Base-by-base conservation (phyloP, 2,888 invertebrate genomes). In the Cheilosia vernalis region DNA sequence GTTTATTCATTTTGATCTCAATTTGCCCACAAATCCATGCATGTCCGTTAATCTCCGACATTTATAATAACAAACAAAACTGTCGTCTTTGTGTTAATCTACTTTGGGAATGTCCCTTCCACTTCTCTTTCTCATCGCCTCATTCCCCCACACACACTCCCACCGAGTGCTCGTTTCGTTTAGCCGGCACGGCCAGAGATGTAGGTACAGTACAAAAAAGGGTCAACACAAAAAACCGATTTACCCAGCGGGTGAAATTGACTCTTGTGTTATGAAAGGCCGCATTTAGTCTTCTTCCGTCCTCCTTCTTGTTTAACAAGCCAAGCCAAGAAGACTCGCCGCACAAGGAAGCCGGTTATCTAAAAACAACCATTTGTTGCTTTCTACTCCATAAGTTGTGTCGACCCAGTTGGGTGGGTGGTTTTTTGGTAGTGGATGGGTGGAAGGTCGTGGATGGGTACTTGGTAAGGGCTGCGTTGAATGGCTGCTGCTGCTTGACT, bases 301-400 rank as follows among this genome's bases (percentile, higher is more conserved):
- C 81, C 81, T 81, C 76, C 67, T 84, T 85, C 85, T 77, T 81
- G 81, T 76, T 85, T 63, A 72, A 77, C 76, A 77, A 77, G 72
- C 72, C 81, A 85, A 85, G 72, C 76, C 81, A 85, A 85, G 81
- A 85, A 85, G 81, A 77, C 81, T 85, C 51, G 76, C 49, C 85
- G 66, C 76, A 81, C 64, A 85, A 81, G 85, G 85, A 85, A 81
- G 85, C 85, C 76, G 81, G 76, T 67, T 81, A 73, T 85, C 81
- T 85, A 77, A 81, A 84, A 85, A 81, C 85, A 85, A 85, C 85
- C 85, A 85, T 80, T 72, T 85, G 85, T 85, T 85, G 85, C 85
- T 85, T 81, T 85, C 6, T 49, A n/a, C 21, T 44, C 13, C 37
- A 73, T 60, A 15, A 61, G 66, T 76, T 42, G 61, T 42, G 21